Conservation (phyloP, 2,888 invertebrate species). For the Dicranocentrus wangi region DNA sequence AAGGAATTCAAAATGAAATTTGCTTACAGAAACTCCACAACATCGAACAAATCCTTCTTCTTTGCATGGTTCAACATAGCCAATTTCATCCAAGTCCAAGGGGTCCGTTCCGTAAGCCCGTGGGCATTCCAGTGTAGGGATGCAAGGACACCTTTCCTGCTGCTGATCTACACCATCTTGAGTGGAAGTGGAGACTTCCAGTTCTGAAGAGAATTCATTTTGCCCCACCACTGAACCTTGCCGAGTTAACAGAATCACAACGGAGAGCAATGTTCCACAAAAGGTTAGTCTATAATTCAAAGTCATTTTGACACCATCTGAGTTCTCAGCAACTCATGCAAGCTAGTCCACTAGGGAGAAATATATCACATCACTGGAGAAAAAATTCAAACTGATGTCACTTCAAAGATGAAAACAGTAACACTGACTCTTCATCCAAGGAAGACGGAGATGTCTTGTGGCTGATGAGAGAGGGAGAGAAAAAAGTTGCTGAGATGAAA, state of each 20-base stretch:
- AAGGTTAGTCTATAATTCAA: conserved; percentile 25
- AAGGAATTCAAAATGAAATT: too few species aligned
- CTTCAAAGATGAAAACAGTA: too few species aligned
- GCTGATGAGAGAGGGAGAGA: too few species aligned
- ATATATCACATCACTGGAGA: conserved; percentile 7
- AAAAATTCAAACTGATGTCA: not conserved
- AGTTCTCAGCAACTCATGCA: conserved; percentile 22
- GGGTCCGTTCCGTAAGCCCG: conserved; percentile 69
- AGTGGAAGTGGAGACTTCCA: too few species aligned
- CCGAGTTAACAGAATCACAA: conserved; percentile 28
- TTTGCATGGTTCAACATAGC: conserved; percentile 63
- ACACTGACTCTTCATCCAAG: too few species aligned
- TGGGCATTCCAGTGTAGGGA: conserved; percentile 63
- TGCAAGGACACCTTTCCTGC: conserved; percentile 67
- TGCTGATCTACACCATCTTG: not conserved
- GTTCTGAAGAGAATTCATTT: conserved; percentile 15
- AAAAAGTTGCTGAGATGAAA: too few species aligned
- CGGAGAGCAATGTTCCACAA: conserved; percentile 30
- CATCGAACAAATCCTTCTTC: conserved; percentile 69
- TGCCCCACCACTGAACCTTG: conserved; percentile 43
- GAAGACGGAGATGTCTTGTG: too few species aligned
- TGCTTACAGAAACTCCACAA: conserved; percentile 72
- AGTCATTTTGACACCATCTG: conserved; percentile 45
- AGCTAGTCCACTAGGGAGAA: too few species aligned
- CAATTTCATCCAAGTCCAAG: conserved; percentile 66